Percentiles rank a stretch among this genome's conserved stretches.
phyloP scores from a whole-genome alignment of 53 echinoderm and acorn worm genomes.

The Paracentrotus lividus region DNA sequence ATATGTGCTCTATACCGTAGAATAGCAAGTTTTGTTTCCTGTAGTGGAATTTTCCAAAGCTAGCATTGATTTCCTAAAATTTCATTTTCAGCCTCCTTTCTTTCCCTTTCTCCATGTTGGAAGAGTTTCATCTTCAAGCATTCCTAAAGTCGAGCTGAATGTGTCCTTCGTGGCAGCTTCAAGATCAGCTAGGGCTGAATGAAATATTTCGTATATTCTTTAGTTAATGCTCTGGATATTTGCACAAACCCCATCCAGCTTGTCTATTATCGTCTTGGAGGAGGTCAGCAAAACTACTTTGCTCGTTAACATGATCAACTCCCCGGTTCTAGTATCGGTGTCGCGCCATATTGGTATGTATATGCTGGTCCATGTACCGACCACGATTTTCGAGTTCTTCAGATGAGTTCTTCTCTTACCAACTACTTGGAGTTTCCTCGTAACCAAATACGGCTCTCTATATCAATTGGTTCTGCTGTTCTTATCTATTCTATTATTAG shows the following conservation, averaged over 20 bases:
- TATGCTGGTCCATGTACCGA: background rate
- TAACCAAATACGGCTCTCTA: background rate
- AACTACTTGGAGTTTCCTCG: background rate
- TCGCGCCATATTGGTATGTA: background rate
- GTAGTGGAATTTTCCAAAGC: background rate
- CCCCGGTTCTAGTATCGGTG: background rate
- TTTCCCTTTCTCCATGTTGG: background rate
- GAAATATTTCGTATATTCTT: background rate
- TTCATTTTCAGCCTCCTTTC: background rate
- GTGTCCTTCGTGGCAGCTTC: background rate
- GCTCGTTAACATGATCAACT: background rate
- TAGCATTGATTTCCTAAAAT: background rate
- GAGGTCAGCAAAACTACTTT: background rate
- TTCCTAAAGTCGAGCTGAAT: background rate
- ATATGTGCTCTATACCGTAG: background rate
- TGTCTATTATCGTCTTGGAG: background rate
- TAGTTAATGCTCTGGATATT: background rate
- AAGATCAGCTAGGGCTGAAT: background rate
- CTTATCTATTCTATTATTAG: background rate
- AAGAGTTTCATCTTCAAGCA: background rate
- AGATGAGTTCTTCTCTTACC: background rate
- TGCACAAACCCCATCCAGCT: background rate
- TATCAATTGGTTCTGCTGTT: background rate
- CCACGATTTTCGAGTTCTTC: background rate
- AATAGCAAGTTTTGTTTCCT: constrained; percentile 10